Conservation (phyloP, 2,113 vertebrate genomes). For the Cebus imitator region DNA sequence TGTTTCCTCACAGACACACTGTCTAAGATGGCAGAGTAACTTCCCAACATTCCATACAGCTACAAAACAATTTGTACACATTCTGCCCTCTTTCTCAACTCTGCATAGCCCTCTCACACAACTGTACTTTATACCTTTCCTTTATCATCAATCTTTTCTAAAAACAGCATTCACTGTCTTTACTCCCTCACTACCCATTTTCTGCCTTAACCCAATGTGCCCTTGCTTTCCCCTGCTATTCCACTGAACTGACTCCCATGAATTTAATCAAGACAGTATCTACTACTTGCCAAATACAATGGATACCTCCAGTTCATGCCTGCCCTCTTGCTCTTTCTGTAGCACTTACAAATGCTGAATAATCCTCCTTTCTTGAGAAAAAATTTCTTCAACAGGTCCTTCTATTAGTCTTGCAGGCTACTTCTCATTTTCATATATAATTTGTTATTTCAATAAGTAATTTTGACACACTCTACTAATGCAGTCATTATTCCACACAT, state of each 20-base stretch:
- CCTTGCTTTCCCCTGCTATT: background rate
- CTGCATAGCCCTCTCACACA: background rate
- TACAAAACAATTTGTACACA: background rate
- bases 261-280: background rate
- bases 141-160: background rate
- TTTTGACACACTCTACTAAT: background rate
- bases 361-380: background rate
- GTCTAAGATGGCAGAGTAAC: background rate
- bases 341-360: background rate
- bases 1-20: background rate
- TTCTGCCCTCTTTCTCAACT: background rate
- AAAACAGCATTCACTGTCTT: background rate
- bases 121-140: background rate
- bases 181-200: background rate
- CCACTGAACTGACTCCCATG: background rate
- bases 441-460: background rate
- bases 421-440: background rate
- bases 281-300: background rate
- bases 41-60: background rate
- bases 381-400: background rate
- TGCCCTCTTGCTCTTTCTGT: background rate
- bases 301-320: background rate
- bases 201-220: background rate
- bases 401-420: background rate
- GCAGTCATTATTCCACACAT: background rate